Evolutionary conservation across 1,140 invertebrate genomes (phyloP).

Genomic region (Drosophila seguyi): DNA sequence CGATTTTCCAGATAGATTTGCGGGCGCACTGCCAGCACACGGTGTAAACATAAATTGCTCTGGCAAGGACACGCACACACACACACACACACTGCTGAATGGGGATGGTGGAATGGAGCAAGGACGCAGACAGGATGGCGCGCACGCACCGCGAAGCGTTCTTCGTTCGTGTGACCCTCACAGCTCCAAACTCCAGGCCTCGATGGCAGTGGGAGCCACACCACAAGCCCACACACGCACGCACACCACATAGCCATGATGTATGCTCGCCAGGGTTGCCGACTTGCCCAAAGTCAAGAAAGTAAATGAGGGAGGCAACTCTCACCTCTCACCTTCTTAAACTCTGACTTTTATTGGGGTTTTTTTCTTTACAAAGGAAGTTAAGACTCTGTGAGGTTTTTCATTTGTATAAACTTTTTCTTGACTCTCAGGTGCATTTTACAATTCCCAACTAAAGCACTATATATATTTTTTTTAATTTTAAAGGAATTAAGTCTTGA

Average conservation of each 20-base stretch:
- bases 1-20: slow-evolving; percentile 68
- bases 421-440: neutral
- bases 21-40: slow-evolving; percentile 59
- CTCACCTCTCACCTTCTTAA: neutral
- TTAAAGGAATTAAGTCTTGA: neutral
- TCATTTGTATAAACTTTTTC: slow-evolving; percentile 6
- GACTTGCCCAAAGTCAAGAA: slow-evolving; percentile 14
- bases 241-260: slow-evolving; percentile 27
- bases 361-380: neutral
- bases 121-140: slow-evolving; percentile 60
- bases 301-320: neutral
- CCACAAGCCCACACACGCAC: neutral
- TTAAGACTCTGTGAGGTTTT: neutral
- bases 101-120: slow-evolving; percentile 28
- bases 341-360: slow-evolving; percentile 3
- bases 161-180: slow-evolving; percentile 28
- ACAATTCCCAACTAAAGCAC: too few relatives aligned
- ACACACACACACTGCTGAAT: slow-evolving; percentile 11
- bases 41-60: slow-evolving; percentile 77
- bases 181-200: slow-evolving; percentile 45
- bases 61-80: slow-evolving; percentile 49
- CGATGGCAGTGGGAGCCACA: slow-evolving; percentile 14
- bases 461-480: neutral
- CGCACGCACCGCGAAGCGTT: slow-evolving; percentile 51
- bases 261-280: slow-evolving; percentile 39